Evolutionary conservation across 2,797 vertebrate genomes (phyloP).

Genomic region (Tragelaphus eurycerus): DNA sequence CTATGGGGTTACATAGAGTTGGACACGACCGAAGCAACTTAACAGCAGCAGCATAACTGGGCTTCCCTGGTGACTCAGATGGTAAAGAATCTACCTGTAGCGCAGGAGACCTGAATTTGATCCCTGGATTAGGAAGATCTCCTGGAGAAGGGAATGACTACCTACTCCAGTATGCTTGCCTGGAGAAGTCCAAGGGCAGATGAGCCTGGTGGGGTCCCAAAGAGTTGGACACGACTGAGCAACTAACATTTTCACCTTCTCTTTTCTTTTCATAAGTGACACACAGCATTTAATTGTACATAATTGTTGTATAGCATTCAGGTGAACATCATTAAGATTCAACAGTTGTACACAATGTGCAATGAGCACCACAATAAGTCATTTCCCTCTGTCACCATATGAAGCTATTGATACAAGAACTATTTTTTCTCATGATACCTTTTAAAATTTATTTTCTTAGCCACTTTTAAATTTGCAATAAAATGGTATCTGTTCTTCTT

Average conservation of each 20-base stretch:
- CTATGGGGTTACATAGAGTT: too few species aligned
- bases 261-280: background rate
- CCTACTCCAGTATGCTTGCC: background rate
- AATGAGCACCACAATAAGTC: background rate
- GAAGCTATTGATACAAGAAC: background rate
- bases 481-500: background rate
- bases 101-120: background rate
- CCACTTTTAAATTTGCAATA: background rate
- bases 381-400: background rate
- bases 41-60: background rate
- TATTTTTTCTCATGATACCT: background rate
- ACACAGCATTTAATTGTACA: background rate
- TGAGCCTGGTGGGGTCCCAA: background rate
- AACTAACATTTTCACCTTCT: background rate
- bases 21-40: too few species aligned
- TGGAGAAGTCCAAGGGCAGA: background rate
- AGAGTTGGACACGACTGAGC: rapidly evolving
- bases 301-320: background rate
- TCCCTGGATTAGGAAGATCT: background rate
- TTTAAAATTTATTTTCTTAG: background rate
- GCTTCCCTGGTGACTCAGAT: background rate
- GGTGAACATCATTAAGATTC: background rate
- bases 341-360: background rate
- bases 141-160: background rate
- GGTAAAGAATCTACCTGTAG: background rate